These are phyloP conservation scores for Eilema griseolum DNA, from an alignment of 2,888 invertebrate genomes.

Conservation along the genomic window DNA sequence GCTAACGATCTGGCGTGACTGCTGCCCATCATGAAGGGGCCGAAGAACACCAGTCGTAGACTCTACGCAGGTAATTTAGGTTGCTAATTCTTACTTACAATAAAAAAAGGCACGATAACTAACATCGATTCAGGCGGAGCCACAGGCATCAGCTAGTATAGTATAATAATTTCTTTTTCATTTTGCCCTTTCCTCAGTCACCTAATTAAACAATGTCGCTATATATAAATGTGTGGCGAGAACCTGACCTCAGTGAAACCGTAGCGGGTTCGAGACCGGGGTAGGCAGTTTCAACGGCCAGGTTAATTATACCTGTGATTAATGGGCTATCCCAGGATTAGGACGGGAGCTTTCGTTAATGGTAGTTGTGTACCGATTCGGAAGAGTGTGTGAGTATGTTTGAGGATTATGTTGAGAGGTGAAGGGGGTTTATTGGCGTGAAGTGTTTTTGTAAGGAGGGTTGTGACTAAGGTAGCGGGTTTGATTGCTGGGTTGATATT, in stretches of 20 bases:
- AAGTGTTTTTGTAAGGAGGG: background rate
- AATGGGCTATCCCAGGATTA: constrained; percentile 55
- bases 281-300: constrained; percentile 15
- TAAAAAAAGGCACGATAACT: no score
- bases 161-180: constrained; percentile 18
- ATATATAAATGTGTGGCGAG: constrained; percentile 39
- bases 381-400: constrained; percentile 22
- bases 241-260: constrained; percentile 31
- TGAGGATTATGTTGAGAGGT: background rate
- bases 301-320: constrained; percentile 60
- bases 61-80: no score
- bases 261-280: constrained; percentile 23
- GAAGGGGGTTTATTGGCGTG: background rate
- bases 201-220: background rate
- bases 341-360: constrained; percentile 50
- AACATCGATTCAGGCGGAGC: no score
- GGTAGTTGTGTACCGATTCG: constrained; percentile 39
- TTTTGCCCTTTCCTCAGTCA: background rate
- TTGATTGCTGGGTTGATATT: background rate
- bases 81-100: no score
- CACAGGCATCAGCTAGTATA: no score
- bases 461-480: background rate
- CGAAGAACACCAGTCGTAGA: no score
- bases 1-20: no score
- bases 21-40: no score